phyloP scores from a whole-genome alignment of 2,113 vertebrate genomes.

The Megatriorchis doriae region DNA sequence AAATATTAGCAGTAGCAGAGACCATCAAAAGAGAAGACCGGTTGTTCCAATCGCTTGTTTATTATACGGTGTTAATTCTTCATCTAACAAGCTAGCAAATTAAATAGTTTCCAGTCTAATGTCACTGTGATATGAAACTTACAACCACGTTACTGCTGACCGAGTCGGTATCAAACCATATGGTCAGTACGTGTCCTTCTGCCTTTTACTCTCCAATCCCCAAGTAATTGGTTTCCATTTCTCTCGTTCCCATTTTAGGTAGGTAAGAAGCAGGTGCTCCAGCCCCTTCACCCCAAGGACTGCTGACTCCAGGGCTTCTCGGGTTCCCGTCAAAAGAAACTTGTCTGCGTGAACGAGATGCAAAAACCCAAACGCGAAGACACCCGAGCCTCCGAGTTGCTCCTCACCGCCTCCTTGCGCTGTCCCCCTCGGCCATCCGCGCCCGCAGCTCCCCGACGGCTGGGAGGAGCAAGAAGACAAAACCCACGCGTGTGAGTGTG shows the following conservation, averaged over 20 bases:
- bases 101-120: neutral
- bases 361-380: neutral
- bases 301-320: constrained; percentile 13
- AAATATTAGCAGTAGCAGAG: neutral
- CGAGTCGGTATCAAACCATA: neutral
- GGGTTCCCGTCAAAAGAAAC: constrained; percentile 7
- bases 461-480: too few relatives aligned
- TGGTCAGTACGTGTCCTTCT: neutral
- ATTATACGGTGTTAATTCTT: neutral
- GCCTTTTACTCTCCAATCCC: neutral
- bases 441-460: fast-evolving
- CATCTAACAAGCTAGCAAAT: neutral
- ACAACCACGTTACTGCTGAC: neutral
- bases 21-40: neutral
- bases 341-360: neutral
- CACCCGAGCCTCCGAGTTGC: neutral
- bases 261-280: constrained; percentile 61
- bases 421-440: fast-evolving
- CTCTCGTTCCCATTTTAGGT: constrained; percentile 63
- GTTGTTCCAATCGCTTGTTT: neutral
- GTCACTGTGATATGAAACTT: neutral
- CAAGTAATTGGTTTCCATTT: neutral
- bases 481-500: too few relatives aligned
- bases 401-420: fast-evolving
- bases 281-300: neutral